Conservation (phyloP, 2,113 vertebrate species). For the human region DNA sequence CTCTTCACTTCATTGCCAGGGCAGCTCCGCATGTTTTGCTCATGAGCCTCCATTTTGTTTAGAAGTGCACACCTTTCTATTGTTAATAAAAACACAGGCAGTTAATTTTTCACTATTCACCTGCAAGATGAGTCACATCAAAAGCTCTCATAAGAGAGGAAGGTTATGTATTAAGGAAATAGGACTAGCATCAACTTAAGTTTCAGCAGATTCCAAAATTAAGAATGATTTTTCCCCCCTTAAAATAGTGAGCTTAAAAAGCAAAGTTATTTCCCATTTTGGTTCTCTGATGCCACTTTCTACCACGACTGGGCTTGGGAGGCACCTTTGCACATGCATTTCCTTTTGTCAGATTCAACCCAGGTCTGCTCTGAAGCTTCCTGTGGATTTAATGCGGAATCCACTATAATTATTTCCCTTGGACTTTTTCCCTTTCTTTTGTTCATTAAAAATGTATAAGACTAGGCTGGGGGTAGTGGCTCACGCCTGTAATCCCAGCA, state of each 20-base stretch:
- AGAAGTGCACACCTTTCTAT: background rate
- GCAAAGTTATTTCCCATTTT: no score
- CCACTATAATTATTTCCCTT: no score
- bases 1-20: background rate
- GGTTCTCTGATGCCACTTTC: background rate
- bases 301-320: rapidly evolving
- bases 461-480: background rate
- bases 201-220: background rate
- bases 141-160: background rate
- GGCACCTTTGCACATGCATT: rapidly evolving
- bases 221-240: background rate
- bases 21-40: rapidly evolving
- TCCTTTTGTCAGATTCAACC: background rate
- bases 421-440: background rate
- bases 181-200: background rate
- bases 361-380: background rate
- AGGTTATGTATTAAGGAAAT: background rate
- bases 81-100: background rate
- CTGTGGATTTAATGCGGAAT: no score
- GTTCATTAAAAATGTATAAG: background rate
- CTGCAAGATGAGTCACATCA: background rate
- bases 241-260: background rate
- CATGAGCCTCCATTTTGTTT: background rate
- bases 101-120: background rate
- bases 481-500: no score